Evolutionary conservation across 1,140 invertebrate genomes (phyloP).

Genomic region (Pteromalus puparum): DNA sequence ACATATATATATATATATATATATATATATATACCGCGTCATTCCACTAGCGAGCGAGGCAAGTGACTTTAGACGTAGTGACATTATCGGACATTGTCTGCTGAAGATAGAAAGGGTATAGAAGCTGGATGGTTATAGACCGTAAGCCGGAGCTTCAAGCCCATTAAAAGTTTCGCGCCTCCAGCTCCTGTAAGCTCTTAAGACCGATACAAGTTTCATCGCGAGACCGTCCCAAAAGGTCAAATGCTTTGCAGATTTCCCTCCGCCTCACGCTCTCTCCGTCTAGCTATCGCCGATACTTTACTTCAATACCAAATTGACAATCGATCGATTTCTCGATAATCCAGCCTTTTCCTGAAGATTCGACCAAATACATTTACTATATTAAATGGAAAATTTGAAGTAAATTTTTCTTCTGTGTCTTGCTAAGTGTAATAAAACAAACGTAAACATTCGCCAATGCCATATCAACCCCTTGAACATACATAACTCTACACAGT

Average conservation of each 20-base stretch:
- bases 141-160: background rate
- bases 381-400: background rate
- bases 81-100: slow-evolving; percentile 36
- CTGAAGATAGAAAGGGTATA: background rate
- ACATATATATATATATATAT: too few relatives aligned
- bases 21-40: background rate
- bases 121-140: background rate
- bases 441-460: background rate
- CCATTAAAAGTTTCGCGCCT: slow-evolving; percentile 46
- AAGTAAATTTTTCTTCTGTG: background rate
- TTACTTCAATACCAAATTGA: slow-evolving; percentile 17
- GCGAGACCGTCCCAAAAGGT: background rate
- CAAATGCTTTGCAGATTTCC: background rate
- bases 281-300: background rate
- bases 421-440: slow-evolving; percentile 4
- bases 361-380: too few relatives aligned
- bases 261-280: background rate
- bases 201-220: slow-evolving; percentile 42
- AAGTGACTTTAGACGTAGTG: background rate
- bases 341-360: background rate
- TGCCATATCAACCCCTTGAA: background rate
- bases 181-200: slow-evolving; percentile 21
- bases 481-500: background rate
- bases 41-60: background rate
- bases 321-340: background rate